phyloP scores from a whole-genome alignment of 37 sponge, comb jelly and placozoan genomes.

The Haliclona indistincta region DNA sequence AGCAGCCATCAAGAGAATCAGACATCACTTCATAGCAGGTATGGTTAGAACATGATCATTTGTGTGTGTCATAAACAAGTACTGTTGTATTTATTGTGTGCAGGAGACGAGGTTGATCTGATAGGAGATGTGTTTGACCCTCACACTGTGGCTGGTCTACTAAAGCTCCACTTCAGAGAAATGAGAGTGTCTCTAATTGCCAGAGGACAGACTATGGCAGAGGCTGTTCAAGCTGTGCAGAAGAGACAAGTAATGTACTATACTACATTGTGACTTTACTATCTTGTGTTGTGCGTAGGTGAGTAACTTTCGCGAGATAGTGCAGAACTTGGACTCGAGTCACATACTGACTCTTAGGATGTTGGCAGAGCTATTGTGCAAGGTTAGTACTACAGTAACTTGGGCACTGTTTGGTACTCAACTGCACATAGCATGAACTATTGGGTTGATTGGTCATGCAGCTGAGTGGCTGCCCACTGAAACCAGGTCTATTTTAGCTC shows the following conservation, averaged over 20 bases:
- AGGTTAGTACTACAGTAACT: slow-evolving; percentile 14
- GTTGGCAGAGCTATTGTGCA: slow-evolving; percentile 42
- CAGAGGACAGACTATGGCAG: slow-evolving; percentile 25
- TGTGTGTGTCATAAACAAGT: not conserved
- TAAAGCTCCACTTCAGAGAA: slow-evolving; percentile 84
- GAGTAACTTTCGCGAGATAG: slow-evolving; percentile 5
- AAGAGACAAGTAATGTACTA: slow-evolving; percentile 51
- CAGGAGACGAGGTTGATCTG: slow-evolving; percentile 68
- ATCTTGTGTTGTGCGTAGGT: slow-evolving; percentile 10
- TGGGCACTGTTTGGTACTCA: no score
- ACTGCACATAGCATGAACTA: no score
- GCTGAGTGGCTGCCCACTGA: no score
- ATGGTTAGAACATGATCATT: no score
- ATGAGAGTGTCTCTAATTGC: slow-evolving; percentile 54
- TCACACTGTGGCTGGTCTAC: slow-evolving; percentile 76
- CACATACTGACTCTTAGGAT: slow-evolving; percentile 35
- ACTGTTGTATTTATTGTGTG: not conserved
- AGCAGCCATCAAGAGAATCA: slow-evolving; percentile 42
- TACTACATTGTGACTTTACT: no score
- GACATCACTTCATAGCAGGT: slow-evolving; percentile 57
- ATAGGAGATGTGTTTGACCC: slow-evolving; percentile 63
- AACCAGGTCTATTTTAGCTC: no score
- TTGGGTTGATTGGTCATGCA: no score
- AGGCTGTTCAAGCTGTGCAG: slow-evolving; percentile 26
- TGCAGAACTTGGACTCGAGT: slow-evolving; percentile 7